Evolutionary conservation across 1,140 invertebrate genomes (phyloP), one percentile per base, ranked within the genome.

Genomic region (Scaptodrosophila lebanonensis): DNA sequence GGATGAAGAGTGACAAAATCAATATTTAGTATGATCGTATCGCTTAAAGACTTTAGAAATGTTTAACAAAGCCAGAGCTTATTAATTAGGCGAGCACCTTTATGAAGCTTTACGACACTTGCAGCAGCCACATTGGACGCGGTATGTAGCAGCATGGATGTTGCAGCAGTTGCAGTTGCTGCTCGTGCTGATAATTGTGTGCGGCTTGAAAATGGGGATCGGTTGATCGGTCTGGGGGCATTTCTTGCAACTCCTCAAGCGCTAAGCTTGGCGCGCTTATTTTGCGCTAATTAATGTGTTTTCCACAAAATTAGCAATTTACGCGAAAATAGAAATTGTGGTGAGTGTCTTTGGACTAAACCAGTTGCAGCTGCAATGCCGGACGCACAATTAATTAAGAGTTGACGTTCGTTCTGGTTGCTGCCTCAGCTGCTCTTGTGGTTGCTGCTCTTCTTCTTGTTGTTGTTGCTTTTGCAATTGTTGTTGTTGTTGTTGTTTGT

Each of bases 251-350:
- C 44, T 30, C 27, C 16, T 29, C n/a, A 18, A 35, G 38, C 53
- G 22, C n/a, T n/a, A n/a, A 51, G 58, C 52, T 77, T 72, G 51
- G 66, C 52, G 40, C 52, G 61, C 65, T 66, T 64, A 69, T 79
- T 79, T 83, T 67, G 79, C 72, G 62, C 79, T 83, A 83, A 83
- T 83, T 84, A 83, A 83, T 83, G 77, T 73, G 68, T 73, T 84
- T 77, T 70, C 75, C 75, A 79, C 75, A 82, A 79, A 82, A 79
- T 82, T 82, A 70, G 75, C 75, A 79, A 79, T 82, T 79, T 76
- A 68, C 68, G 64, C 73, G 52, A 70, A 73, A 77, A 77, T 79
- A 79, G 75, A 79, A 79, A 79, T 82, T 69, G 65, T 30, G 33
- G 22, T 18, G 51, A 36, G 33, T 39, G 29, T 18, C 25, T 11